Evolutionary conservation across 1,140 invertebrate species (phyloP).

Genomic region (Pogonognathellus flavescens): DNA sequence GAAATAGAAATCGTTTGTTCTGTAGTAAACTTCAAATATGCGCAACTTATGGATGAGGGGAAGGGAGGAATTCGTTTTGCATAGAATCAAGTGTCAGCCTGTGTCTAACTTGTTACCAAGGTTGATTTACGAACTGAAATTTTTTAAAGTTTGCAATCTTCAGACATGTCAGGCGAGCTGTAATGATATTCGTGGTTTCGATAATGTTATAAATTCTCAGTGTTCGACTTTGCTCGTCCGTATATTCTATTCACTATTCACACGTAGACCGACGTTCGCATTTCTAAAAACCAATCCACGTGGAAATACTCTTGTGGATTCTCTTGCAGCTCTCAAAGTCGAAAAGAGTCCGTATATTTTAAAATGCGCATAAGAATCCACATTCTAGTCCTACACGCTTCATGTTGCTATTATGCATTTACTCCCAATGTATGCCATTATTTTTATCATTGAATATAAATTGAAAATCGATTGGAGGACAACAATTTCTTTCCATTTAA

Average conservation of each 20-base stretch:
- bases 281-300: not conserved
- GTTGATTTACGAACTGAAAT: conserved; percentile 66
- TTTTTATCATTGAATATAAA: too few relatives aligned
- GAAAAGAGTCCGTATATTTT: conserved; percentile 24
- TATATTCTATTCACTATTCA: not conserved
- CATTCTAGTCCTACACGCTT: too few relatives aligned
- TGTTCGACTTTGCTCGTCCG: conserved; percentile 3
- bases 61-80: conserved; percentile 63
- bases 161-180: conserved; percentile 16
- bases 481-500: too few relatives aligned
- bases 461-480: too few relatives aligned
- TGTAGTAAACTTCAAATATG: conserved; percentile 59
- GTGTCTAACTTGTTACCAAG: conserved; percentile 61
- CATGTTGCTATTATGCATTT: too few relatives aligned
- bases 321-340: not conserved
- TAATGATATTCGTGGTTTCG: conserved; percentile 48
- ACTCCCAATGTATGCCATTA: too few relatives aligned
- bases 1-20: conserved; percentile 36
- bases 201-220: conserved; percentile 43
- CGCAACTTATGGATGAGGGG: conserved; percentile 53
- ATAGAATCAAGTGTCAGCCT: conserved; percentile 65
- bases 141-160: conserved; percentile 53
- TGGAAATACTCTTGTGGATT: not conserved
- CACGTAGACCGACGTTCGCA: not conserved
- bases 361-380: not conserved